phyloP scores from a whole-genome alignment of 2,113 vertebrate species.

The Epinephelus lanceolatus region DNA sequence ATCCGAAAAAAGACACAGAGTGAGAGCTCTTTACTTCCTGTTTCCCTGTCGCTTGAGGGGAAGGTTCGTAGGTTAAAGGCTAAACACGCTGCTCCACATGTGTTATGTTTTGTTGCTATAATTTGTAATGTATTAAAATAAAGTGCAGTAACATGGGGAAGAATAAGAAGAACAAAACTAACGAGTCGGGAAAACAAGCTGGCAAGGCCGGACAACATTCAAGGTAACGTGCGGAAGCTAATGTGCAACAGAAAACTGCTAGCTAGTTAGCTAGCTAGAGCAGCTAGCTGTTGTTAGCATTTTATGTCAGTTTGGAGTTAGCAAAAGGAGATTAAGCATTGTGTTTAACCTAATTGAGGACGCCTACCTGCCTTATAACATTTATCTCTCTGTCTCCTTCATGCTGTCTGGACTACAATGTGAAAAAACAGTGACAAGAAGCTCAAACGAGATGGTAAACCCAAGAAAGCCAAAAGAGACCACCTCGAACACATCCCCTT shows the following conservation, averaged over 20 bases:
- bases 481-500: conserved; percentile 92
- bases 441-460: conserved; percentile 79
- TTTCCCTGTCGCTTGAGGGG: not conserved
- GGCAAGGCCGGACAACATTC: conserved; percentile 31
- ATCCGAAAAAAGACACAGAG: conserved; percentile 1
- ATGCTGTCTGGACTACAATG: not conserved
- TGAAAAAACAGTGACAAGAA: conserved; percentile 65
- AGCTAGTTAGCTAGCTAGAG: not conserved
- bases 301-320: not conserved
- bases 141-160: conserved; percentile 66
- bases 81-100: conserved; percentile 22
- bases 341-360: not conserved
- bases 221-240: conserved; percentile 65
- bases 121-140: not conserved
- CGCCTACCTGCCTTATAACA: not conserved
- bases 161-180: conserved; percentile 55
- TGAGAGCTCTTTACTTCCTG: not conserved
- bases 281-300: conserved; percentile 30
- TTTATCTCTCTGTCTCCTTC: not conserved
- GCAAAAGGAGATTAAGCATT: not conserved
- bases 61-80: conserved; percentile 16
- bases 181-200: conserved; percentile 14
- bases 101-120: conserved; percentile 3
- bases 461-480: conserved; percentile 75
- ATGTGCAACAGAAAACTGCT: not conserved